Conservation (phyloP, 1,140 invertebrate species). For the Aphelenchoides avenae region DNA sequence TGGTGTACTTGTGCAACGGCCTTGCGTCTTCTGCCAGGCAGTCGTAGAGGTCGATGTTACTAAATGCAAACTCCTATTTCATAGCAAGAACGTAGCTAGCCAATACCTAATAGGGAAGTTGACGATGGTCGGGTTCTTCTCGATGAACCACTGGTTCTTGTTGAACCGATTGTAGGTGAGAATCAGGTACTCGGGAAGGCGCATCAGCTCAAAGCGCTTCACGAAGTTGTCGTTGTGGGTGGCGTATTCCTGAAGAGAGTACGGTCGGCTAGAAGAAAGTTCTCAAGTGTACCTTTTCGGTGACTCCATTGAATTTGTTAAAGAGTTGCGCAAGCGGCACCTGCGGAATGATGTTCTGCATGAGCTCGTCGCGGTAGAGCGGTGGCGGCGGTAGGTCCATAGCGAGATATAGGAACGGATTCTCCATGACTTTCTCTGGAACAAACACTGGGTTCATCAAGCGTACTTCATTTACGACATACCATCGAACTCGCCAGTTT, state of each 20-base stretch:
- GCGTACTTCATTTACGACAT: conserved; percentile 7
- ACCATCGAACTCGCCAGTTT: conserved; percentile 77
- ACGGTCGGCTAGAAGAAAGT: conserved; percentile 7
- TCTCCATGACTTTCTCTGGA: conserved; percentile 43
- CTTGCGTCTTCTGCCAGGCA: conserved; percentile 67
- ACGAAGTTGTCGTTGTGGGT: conserved; percentile 97
- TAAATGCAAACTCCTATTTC: conserved; percentile 61
- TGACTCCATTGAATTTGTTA: conserved; percentile 89
- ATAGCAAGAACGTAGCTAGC: neutral
- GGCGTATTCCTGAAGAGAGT: conserved; percentile 79
- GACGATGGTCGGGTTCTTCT: conserved; percentile 99
- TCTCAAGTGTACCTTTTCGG: conserved; percentile 69
- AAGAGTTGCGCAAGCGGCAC: conserved; percentile 87
- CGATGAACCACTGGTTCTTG: conserved; percentile 96
- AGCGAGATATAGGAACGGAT: conserved; percentile 39
- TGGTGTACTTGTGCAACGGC: conserved; percentile 73
- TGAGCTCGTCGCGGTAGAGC: conserved; percentile 48
- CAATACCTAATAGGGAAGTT: conserved; percentile 97
- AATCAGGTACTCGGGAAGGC: conserved; percentile 92
- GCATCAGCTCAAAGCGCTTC: conserved; percentile 90
- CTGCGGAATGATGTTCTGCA: conserved; percentile 54
- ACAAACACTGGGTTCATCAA: neutral
- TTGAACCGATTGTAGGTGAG: conserved; percentile 92
- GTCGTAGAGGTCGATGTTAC: conserved; percentile 94
- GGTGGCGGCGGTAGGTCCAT: conserved; percentile 44